Evolutionary conservation across 1,140 invertebrate species (phyloP).

Genomic region (Nilaparvata lugens): DNA sequence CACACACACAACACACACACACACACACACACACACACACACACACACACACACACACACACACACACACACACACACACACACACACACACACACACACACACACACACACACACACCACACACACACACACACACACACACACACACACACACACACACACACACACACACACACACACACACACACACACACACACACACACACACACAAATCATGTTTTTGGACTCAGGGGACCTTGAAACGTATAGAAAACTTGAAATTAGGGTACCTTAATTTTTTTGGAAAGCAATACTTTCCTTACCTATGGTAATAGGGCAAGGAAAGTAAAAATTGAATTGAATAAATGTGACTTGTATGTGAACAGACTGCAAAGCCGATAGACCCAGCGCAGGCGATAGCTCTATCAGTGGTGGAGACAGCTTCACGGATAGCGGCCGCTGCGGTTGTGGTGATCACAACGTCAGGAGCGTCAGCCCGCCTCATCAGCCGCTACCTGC

Average conservation of each 20-base stretch:
- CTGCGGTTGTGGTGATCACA: constrained; percentile 92
- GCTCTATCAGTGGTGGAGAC: constrained; percentile 96
- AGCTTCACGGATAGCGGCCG: constrained; percentile 80
- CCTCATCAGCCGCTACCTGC: constrained; percentile 87
- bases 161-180: neutral
- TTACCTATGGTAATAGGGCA: neutral
- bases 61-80: neutral
- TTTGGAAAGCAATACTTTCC: too few species aligned
- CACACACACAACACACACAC: too few species aligned
- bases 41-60: neutral
- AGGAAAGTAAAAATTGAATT: too few species aligned
- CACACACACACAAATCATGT: too few species aligned
- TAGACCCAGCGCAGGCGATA: constrained; percentile 84
- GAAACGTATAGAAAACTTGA: too few species aligned
- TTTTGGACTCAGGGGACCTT: too few species aligned
- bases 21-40: too few species aligned
- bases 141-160: neutral
- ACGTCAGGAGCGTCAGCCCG: constrained; percentile 89
- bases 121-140: too few species aligned
- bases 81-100: neutral
- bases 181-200: neutral
- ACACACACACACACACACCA: neutral
- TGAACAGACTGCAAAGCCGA: constrained; percentile 53
- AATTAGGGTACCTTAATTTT: too few species aligned
- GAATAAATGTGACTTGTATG: neutral